A percentile compares a stretch with the other conserved stretches of the same genome.
phyloP scores from a whole-genome alignment of 2,113 vertebrate genomes.

The Neolamprologus tretocephalus region DNA sequence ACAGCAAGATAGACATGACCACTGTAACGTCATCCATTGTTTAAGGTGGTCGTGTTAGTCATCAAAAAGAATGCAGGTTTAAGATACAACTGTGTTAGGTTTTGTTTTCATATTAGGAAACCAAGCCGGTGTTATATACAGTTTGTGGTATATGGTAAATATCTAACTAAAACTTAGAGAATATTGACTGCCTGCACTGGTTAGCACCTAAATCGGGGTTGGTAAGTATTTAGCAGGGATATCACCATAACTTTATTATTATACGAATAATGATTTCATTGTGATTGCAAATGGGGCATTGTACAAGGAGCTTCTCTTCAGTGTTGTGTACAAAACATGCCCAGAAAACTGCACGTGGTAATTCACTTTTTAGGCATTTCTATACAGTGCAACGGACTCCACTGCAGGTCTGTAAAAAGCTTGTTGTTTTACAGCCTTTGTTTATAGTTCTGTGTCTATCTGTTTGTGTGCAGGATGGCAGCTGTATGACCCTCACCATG shows the following conservation, averaged over 20 bases:
- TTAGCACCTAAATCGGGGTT: neutral
- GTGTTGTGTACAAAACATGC: neutral
- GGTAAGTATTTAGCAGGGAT: neutral
- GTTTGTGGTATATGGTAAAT: neutral
- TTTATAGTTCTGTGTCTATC: neutral
- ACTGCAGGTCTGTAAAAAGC: neutral
- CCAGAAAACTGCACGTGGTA: neutral
- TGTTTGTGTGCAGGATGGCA: conserved; percentile 77
- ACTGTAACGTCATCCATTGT: neutral
- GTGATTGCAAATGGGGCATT: neutral
- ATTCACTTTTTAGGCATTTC: neutral
- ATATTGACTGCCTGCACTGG: neutral
- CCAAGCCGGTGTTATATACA: neutral
- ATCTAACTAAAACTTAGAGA: neutral
- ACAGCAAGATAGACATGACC: neutral
- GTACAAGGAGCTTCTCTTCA: neutral
- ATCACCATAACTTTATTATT: neutral
- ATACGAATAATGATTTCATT: neutral
- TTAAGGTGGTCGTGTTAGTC: neutral
- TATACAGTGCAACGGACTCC: neutral
- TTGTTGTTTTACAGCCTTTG: neutral
- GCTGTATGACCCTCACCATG: conserved; percentile 94
- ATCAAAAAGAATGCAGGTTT: neutral
- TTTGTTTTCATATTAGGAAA: neutral
- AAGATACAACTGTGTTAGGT: neutral